Evolutionary conservation across 2,888 invertebrate species (phyloP).

Genomic region (Drosophila atripex): DNA sequence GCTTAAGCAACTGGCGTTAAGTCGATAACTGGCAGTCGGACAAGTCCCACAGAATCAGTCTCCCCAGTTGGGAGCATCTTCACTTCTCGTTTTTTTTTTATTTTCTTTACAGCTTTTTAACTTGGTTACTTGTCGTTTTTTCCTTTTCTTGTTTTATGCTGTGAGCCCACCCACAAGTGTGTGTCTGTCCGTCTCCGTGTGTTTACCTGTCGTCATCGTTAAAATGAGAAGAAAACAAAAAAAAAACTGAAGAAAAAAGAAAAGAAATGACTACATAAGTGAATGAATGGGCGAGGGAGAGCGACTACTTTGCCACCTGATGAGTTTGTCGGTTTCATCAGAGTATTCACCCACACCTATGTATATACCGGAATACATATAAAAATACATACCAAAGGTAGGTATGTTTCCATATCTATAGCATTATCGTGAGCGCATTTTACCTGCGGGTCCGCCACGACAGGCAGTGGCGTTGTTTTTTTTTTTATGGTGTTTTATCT

Average conservation of each 20-base stretch:
- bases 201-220: constrained; percentile 56
- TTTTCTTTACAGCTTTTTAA: constrained; percentile 1
- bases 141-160: constrained; percentile 10
- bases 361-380: background rate
- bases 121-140: constrained; percentile 19
- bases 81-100: background rate
- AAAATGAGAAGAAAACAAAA: constrained; percentile 46
- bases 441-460: constrained; percentile 62
- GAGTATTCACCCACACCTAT: background rate
- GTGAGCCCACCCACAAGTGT: constrained; percentile 72
- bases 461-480: constrained; percentile 41
- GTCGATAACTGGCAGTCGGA: constrained; percentile 6
- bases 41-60: background rate
- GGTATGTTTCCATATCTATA: constrained; percentile 18
- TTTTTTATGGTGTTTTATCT: constrained; percentile 70
- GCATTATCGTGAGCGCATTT: constrained; percentile 35
- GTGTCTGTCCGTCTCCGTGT: constrained; percentile 49
- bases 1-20: constrained; percentile 14
- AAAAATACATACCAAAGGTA: background rate
- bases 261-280: constrained; percentile 46
- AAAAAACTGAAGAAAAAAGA: no score
- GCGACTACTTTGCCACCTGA: constrained; percentile 46
- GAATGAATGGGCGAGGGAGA: constrained; percentile 72
- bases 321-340: constrained; percentile 59
- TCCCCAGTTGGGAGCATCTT: background rate